Evolutionary conservation across 2,797 vertebrate genomes (phyloP), one percentile per base, ranked within the genome.

Genomic region (Echeneis naucrates): DNA sequence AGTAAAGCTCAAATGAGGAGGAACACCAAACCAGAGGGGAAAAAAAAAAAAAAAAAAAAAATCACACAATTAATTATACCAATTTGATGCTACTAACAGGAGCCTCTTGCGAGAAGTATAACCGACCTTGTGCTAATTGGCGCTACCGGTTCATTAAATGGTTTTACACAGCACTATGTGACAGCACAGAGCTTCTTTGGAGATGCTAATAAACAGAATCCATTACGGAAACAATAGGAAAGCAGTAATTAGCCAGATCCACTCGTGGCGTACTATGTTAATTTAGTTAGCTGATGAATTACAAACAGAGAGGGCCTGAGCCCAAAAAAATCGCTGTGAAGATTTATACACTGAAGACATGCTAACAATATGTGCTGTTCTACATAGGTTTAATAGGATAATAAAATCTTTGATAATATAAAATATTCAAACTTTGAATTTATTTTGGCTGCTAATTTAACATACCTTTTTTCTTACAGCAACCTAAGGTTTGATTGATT

Each of bases 141-240:
- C 9, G 44, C 71, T 30, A 66, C 83, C 24, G 68, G 62, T 84
- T 87, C 59, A 81, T 88, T 67, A 75, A 89, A 81, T 87, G 78
- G 65, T 81, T 90, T 89, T 81, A 81, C 69, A 84, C 64, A 7
- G 68, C 21, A 24, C 58, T 57, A 71, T 57, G 76, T 76, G 81
- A 83, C 78, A 75, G 80, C 64, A 10, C 48, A 16, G 55, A 37
- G 70, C 67, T 63, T 68, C 80, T 87, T 80, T 85, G 72, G 72
- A 81, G 78, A 87, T 81, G 82, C 73, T 87, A 88, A 91, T 87
- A 86, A 89, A 90, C 60, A 81, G 63, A 86, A 88, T 88, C 81
- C 76, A 90, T 87, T 88, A 87, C 54, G 61, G 75, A 80, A 83
- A 84, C 77, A 86, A 87, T 76, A 11, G 80, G 75, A 81, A 87